These are phyloP conservation scores for Agrotis exclamationis DNA, from an alignment of 2,888 invertebrate genomes.

Conservation along the genomic window DNA sequence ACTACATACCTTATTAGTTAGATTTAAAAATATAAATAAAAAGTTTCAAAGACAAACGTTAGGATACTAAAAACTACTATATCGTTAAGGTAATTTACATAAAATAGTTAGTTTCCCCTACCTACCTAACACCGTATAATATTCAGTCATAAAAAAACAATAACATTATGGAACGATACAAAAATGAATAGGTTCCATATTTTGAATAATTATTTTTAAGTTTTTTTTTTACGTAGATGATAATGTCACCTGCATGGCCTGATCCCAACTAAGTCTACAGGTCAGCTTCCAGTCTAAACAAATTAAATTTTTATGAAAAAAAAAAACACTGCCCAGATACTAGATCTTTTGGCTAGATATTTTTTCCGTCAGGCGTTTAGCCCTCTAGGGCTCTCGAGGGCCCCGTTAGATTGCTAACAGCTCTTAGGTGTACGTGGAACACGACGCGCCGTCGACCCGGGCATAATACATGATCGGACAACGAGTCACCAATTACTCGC, in stretches of 20 bases:
- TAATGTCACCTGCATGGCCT: background rate
- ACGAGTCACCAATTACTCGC: too few species aligned
- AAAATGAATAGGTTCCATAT: too few species aligned
- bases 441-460: too few species aligned
- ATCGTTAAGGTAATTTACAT: background rate
- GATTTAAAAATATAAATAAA: background rate
- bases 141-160: background rate
- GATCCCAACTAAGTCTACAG: background rate
- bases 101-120: background rate
- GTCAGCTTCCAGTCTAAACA: background rate
- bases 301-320: too few species aligned
- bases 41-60: background rate
- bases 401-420: too few species aligned
- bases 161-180: background rate
- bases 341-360: background rate
- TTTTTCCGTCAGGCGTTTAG: too few species aligned
- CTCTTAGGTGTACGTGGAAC: too few species aligned
- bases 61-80: too few species aligned
- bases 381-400: too few species aligned
- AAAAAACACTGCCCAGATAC: too few species aligned
- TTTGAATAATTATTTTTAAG: background rate
- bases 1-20: background rate
- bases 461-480: too few species aligned
- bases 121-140: background rate
- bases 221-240: background rate